Evolutionary conservation across 2,797 vertebrate genomes (phyloP), one percentile per base, ranked within the genome.

Genomic region (Pseudochirops cupreus): DNA sequence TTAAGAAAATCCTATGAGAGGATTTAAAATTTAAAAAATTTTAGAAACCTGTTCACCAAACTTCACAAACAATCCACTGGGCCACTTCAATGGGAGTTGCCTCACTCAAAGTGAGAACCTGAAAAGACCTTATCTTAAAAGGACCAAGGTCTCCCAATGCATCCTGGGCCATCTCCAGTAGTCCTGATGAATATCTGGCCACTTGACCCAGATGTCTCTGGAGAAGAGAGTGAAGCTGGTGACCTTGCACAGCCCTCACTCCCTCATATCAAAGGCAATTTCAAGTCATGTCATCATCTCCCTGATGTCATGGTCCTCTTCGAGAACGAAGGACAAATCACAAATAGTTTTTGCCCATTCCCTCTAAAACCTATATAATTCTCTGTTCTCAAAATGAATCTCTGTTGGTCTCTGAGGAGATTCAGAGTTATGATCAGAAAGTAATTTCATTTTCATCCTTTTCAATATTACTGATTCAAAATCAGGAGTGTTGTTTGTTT

Each of bases 391-490:
- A 89, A 90, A 13, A 39, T 0, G 67, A 82, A 82, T 21, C 21
- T 92, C 18, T 16, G 0, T 62, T 67, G 56, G 7, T 91, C 87
- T 82, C 90, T 74, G n/a, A 91, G 96, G 95, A 67, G 1, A 58
- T 56, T 59, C 58, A 62, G 24, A 74, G 46, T 97, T 91, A 90
- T 54, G 46, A 56, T 93, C 52, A 62, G 91, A 96, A 96, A 94
- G 31, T 29, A 26, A 93, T 92, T 95, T 95, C 29, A 55, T 93
- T 94, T 95, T 24, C 52, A 93, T 90, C 13, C 24, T 95, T 39
- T 74, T n/a, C 67, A 74, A 74, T 39, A 74, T 18, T 39, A 74
- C 6, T 6, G 14, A 28, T 93, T 96, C 95, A 18, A 55, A 91
- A 74, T 74, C 67, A 74, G n/a, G 6, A 39, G 16, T 74, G 5